These are phyloP conservation scores for Phacellophora camtschatica DNA, from an alignment of 30 jellyfish, hydroid and myxozoan species.

Conservation along the genomic window DNA sequence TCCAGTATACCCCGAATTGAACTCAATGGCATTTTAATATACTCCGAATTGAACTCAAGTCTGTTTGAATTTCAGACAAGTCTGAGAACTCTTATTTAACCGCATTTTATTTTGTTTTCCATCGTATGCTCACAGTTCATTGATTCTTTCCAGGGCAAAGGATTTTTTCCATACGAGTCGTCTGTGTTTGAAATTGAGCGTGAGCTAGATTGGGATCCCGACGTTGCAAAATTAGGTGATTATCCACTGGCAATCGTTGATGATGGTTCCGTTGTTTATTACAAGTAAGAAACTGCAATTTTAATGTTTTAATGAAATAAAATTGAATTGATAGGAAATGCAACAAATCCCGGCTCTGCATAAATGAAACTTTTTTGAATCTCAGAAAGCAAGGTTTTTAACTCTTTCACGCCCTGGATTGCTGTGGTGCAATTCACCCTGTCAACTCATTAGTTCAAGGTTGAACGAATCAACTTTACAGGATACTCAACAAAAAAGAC, in stretches of 20 bases:
- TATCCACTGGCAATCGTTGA: conserved; percentile 79
- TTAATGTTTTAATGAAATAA: not conserved
- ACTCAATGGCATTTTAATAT: not conserved
- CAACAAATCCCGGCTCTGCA: too few relatives aligned
- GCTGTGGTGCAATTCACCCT: too few relatives aligned
- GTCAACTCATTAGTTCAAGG: too few relatives aligned
- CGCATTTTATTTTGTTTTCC: not conserved
- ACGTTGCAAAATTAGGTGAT: conserved; percentile 40
- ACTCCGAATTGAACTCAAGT: not conserved
- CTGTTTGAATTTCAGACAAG: not conserved
- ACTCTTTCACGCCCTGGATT: too few relatives aligned
- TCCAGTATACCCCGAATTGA: not conserved
- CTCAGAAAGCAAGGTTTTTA: too few relatives aligned
- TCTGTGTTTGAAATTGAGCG: conserved; percentile 64
- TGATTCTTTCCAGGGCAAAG: conserved; percentile 71
- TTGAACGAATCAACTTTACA: too few relatives aligned
- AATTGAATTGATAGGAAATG: not conserved
- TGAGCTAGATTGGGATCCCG: conserved; percentile 93
- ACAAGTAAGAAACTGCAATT: conserved; percentile 42
- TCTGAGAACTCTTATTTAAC: not conserved
- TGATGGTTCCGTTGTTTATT: conserved; percentile 87
- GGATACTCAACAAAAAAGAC: too few relatives aligned
- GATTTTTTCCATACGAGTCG: conserved; percentile 79
- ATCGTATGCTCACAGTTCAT: not conserved
- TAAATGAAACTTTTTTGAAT: too few relatives aligned